A percentile compares a stretch with the other conserved stretches of the same genome.
phyloP scores from a whole-genome alignment of 2,888 invertebrate genomes.

The Melipona bicolor region DNA sequence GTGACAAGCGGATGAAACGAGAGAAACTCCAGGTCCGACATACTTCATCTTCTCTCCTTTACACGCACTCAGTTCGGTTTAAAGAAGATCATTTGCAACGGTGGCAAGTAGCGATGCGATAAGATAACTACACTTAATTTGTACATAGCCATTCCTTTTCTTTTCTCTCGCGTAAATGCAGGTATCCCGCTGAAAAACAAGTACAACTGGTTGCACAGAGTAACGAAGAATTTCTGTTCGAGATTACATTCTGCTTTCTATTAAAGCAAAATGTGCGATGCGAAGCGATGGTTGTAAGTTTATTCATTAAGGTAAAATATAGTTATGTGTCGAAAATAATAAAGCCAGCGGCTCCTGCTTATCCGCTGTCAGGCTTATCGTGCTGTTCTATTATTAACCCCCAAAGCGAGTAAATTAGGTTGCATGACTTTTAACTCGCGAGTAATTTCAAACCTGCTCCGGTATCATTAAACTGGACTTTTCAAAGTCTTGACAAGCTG shows the following conservation, averaged over 20 bases:
- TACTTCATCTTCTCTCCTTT: not conserved
- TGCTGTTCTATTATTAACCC: conserved; percentile 39
- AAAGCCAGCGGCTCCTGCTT: not conserved
- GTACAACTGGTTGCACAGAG: not conserved
- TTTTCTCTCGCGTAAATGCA: not conserved
- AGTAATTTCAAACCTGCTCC: not conserved
- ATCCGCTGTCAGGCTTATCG: conserved; percentile 7
- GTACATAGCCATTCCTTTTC: not conserved
- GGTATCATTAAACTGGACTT: conserved; percentile 1
- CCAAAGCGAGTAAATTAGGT: conserved; percentile 29
- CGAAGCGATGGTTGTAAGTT: not conserved
- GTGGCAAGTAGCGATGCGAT: not conserved
- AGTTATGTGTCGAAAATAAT: conserved; percentile 10
- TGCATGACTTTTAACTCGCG: conserved; percentile 39
- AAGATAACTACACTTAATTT: not conserved
- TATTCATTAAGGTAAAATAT: conserved; percentile 1
- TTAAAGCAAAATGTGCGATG: not conserved
- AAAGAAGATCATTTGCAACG: not conserved
- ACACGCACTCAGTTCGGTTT: too few species aligned
- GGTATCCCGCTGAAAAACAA: not conserved
- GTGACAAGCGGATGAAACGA: not conserved
- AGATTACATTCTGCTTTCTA: not conserved
- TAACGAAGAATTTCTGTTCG: not conserved
- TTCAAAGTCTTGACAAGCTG: not conserved
- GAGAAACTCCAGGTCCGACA: not conserved